Base-by-base conservation (phyloP, 2,888 invertebrate genomes). In the Crematogaster levior region DNA sequence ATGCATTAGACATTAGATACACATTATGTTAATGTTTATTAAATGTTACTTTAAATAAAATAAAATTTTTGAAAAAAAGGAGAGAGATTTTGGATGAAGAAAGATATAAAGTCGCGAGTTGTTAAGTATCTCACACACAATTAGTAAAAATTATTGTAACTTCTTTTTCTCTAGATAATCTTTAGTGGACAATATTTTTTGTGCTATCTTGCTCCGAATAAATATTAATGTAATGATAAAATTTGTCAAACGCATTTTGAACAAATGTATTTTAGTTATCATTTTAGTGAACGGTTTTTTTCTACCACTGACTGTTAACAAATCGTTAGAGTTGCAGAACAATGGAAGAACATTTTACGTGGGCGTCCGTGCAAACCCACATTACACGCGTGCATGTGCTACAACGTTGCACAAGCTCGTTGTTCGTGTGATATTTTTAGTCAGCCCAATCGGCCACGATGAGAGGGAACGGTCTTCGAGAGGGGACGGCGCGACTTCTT, bases 371-470 rank as follows among this genome's bases (percentile, higher is more conserved):
- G 12, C 53, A 37, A n/a, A 53, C 21, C 58, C 73, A 60, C 30
- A 65, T 61, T 68, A 40, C 27, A 48, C 48, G 51, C 10, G 48
- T 75, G 81, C 58, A 46, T 60, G 70, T 77, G 43, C 56, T 15
- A 15, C 27, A 27, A 66, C 21, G 37, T 34, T 65, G 53, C n/a
- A 60, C 51, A 10, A 12, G 34, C 74, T 81, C 43, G 73, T 43
- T 74, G 73, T 43, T 53, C 63, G 56, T 65, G 43, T 66, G 88
- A 81, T 87, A 87, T 87, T 87, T 88, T 87, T 87, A 87, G 85
- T 83, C 83, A 60, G 72, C 75, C 82, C 81, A 79, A 85, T 73
- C 80, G 51, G 85, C 73, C 77, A 70, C 68, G 82, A 82, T 72
- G 15, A 3, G 84, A 82, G 81, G 77, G 72, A 58, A 61, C 34